These are phyloP conservation scores for Holocentrus rufus DNA, from an alignment of 2,797 vertebrate species.

Conservation along the genomic window DNA sequence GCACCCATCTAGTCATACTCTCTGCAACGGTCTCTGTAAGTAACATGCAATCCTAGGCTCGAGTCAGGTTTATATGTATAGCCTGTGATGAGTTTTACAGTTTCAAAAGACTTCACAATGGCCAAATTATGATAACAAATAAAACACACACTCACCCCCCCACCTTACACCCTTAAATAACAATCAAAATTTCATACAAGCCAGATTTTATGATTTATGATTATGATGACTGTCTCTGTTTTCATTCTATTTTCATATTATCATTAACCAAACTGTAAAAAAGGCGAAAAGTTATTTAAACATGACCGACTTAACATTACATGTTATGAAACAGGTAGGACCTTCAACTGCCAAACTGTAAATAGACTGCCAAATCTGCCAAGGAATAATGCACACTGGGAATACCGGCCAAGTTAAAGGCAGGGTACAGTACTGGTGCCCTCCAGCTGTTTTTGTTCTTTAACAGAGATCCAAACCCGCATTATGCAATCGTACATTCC, in stretches of 20 bases:
- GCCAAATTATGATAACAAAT: neutral
- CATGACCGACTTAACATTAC: neutral
- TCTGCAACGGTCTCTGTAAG: neutral
- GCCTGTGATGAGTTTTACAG: neutral
- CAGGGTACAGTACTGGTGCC: neutral
- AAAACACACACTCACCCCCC: no score
- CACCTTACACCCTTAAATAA: neutral
- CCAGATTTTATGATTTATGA: neutral
- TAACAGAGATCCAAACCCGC: constrained; percentile 15
- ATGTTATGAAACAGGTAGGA: constrained; percentile 3
- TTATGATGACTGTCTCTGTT: no score
- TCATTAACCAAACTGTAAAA: neutral
- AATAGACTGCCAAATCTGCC: constrained; percentile 15
- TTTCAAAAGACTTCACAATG: constrained; percentile 1
- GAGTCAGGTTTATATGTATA: neutral
- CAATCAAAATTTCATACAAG: neutral
- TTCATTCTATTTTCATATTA: neutral
- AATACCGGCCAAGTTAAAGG: constrained; percentile 22
- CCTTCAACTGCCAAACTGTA: neutral
- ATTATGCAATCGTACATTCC: constrained; percentile 44
- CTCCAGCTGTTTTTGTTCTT: no score
- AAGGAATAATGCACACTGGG: constrained; percentile 6
- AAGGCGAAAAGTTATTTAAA: neutral
- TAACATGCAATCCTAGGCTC: constrained; percentile 1
- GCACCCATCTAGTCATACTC: neutral